phyloP scores from a whole-genome alignment of 2,113 vertebrate species.

The Grallaria varia region DNA sequence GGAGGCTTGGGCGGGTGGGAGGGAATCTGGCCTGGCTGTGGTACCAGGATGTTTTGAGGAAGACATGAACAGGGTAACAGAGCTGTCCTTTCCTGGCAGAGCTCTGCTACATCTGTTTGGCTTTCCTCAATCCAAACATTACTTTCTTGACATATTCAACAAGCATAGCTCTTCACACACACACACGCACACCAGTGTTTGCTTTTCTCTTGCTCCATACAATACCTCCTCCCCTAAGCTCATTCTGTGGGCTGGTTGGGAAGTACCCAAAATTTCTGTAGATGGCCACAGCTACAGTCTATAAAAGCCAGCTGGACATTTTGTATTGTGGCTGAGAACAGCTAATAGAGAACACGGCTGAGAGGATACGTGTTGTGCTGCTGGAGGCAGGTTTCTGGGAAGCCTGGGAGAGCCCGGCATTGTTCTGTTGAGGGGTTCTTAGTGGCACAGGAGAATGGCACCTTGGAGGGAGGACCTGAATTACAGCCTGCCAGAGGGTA shows the following conservation, averaged over 20 bases:
- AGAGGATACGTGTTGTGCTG: neutral
- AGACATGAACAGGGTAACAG: neutral
- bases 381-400: conserved; percentile 19
- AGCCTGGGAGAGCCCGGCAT: fast-evolving
- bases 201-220: neutral
- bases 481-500: neutral
- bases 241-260: neutral
- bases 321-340: neutral
- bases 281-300: neutral
- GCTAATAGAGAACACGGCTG: neutral
- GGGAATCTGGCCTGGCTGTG: neutral
- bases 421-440: neutral
- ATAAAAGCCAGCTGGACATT: neutral
- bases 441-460: neutral
- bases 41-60: neutral
- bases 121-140: conserved; percentile 24
- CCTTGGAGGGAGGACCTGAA: fast-evolving
- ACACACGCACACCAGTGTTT: neutral
- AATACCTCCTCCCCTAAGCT: neutral
- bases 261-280: neutral
- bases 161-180: neutral
- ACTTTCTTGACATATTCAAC: conserved; percentile 28
- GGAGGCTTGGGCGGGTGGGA: neutral
- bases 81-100: neutral
- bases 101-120: conserved; percentile 1